These are phyloP conservation scores for Marmota flaviventris DNA, from an alignment of 2,113 vertebrate species.

Conservation along the genomic window DNA sequence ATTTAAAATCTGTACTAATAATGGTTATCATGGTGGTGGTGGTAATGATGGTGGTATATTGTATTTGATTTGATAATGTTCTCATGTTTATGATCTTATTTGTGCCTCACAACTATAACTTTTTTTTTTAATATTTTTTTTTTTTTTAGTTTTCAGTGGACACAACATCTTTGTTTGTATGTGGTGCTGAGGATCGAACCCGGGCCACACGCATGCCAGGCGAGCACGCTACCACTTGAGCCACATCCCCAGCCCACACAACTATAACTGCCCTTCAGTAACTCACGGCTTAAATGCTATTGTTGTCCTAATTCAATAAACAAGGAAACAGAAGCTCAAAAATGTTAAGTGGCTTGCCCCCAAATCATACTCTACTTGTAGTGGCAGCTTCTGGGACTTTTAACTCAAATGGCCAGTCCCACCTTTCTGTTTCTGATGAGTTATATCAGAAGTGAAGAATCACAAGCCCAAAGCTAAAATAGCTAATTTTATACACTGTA, in stretches of 20 bases:
- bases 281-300: background rate
- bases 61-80: background rate
- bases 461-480: conserved; percentile 23
- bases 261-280: background rate
- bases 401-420: background rate
- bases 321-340: conserved; percentile 39
- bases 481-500: background rate
- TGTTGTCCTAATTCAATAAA: background rate
- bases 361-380: background rate
- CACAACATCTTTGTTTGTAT: no score
- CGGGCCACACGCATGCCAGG: no score
- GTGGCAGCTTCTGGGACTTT: background rate
- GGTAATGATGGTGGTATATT: background rate
- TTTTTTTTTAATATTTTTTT: no score
- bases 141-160: no score
- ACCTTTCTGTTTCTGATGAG: conserved; percentile 22
- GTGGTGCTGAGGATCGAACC: no score
- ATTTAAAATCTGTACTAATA: background rate
- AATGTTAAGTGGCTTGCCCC: background rate
- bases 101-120: background rate
- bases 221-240: no score
- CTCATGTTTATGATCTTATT: background rate
- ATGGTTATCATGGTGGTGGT: background rate
- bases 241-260: background rate
- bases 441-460: conserved; percentile 46